Evolutionary conservation across 1,140 invertebrate genomes (phyloP), one percentile per base, ranked within the genome.

Genomic region (Nixonia krombeini): DNA sequence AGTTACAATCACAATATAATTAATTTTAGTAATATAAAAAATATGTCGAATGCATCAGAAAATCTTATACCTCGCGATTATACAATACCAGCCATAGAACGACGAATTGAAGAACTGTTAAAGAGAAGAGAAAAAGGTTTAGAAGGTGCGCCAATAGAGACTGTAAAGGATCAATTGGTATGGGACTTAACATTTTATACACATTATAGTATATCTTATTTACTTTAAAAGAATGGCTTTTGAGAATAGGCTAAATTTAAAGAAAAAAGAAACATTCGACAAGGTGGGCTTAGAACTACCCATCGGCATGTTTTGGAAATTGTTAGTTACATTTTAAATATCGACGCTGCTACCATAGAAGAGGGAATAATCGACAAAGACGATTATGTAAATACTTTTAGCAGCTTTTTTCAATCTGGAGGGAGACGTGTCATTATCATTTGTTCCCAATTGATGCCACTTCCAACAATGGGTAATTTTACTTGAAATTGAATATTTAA

Each of bases 301-400:
- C 88, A 90, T 65, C 85, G 86, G 52, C 89, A 89, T 73, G 75
- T 92, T 8, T 79, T 92, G 29, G 90, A 91, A 64, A 86, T 88
- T 50, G 87, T 86, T 23, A 88, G 89, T n/a, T 80, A 85, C 12
- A 85, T 88, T 64, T 78, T 89, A 37, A 86, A 88, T 63, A 78
- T 86, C 31, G 82, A 88, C 2, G 63, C 80, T 12, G 86, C 88
- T 23, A 85, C 87, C 53, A 80, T 92, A 0, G 81, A 91, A 72
- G 90, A 91, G 56, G 90, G 90, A 23, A 85, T 91, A 8, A 84
- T 87, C 18, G 91, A 92, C 75, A 86, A 86, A 37, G 87, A 88
- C 29, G 70, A 85, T 49, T 88, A 90, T 70, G 79, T 91, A 1
- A 81, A 89, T 17, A 73, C 87, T 25, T 75, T 92, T 25, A 87